Percentiles rank a stretch among this genome's conserved stretches.
Evolutionary conservation across 2,113 vertebrate genomes (phyloP).

Genomic region (Cisticola juncidis): DNA sequence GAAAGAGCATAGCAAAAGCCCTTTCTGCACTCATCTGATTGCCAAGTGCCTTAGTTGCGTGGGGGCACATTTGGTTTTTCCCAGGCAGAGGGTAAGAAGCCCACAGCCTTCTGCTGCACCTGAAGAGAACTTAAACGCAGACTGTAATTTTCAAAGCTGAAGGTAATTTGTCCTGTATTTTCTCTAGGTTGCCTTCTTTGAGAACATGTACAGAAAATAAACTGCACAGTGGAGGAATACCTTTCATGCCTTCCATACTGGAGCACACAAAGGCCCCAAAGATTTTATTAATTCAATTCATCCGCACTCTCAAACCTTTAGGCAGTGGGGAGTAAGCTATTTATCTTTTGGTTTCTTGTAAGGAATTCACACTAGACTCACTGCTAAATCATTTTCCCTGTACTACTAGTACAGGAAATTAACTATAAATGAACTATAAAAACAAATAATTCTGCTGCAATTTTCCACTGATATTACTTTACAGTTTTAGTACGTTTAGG

Average conservation of each 20-base stretch:
- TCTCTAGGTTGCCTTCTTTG: background rate
- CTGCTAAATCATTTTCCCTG: conserved; percentile 68
- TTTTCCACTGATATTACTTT: conserved; percentile 70
- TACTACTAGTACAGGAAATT: conserved; percentile 74
- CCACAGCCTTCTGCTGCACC: background rate
- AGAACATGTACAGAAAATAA: conserved; percentile 7
- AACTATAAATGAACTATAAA: conserved; percentile 73
- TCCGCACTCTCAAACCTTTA: conserved; percentile 17
- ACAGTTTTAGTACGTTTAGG: conserved; percentile 53
- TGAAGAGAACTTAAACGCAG: background rate
- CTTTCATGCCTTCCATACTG: conserved; percentile 24
- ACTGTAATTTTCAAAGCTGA: background rate
- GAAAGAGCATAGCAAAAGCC: background rate
- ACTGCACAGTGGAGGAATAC: conserved; percentile 3
- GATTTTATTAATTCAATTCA: conserved; percentile 55
- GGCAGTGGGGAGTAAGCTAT: conserved; percentile 61
- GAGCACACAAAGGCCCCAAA: conserved; percentile 48
- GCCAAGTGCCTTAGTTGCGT: background rate
- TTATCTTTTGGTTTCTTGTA: conserved; percentile 65
- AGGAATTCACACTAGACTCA: conserved; percentile 65
- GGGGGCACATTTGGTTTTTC: background rate
- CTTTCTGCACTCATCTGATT: background rate
- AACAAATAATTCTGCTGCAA: conserved; percentile 69
- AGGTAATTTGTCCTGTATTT: background rate
- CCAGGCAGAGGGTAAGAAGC: background rate